phyloP scores from a whole-genome alignment of 2,888 invertebrate genomes.

The Operophtera brumata region DNA sequence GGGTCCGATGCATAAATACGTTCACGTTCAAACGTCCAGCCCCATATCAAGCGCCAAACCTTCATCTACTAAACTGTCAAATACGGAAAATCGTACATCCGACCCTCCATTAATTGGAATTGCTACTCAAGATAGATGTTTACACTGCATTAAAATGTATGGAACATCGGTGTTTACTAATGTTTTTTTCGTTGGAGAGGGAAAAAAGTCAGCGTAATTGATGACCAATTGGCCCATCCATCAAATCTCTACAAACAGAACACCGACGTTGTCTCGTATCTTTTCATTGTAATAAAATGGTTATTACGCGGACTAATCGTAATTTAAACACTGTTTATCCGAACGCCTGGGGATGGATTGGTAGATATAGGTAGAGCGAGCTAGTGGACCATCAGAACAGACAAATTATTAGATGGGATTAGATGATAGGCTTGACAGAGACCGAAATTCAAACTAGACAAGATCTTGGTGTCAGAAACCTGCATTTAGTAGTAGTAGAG shows the following conservation, averaged over 20 bases:
- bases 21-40: constrained; percentile 23
- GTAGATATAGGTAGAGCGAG: too few species aligned
- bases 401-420: too few species aligned
- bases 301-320: neutral
- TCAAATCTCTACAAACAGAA: constrained; percentile 15
- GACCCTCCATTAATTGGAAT: constrained; percentile 33
- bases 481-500: too few species aligned
- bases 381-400: too few species aligned
- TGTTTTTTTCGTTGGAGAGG: neutral
- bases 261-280: neutral
- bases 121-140: constrained; percentile 20
- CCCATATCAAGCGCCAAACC: constrained; percentile 33
- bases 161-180: neutral
- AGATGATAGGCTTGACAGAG: too few species aligned
- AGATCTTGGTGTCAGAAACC: too few species aligned
- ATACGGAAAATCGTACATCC: constrained; percentile 30
- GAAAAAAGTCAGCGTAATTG: constrained; percentile 13
- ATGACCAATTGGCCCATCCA: constrained; percentile 14
- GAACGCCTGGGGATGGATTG: too few species aligned
- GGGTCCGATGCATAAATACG: constrained; percentile 28
- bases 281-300: constrained; percentile 2
- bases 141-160: constrained; percentile 5
- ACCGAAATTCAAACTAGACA: too few species aligned
- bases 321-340: too few species aligned
- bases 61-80: constrained; percentile 34